These are phyloP conservation scores for Dermochelys coriacea DNA, from an alignment of 2,797 vertebrate species.

Conservation along the genomic window DNA sequence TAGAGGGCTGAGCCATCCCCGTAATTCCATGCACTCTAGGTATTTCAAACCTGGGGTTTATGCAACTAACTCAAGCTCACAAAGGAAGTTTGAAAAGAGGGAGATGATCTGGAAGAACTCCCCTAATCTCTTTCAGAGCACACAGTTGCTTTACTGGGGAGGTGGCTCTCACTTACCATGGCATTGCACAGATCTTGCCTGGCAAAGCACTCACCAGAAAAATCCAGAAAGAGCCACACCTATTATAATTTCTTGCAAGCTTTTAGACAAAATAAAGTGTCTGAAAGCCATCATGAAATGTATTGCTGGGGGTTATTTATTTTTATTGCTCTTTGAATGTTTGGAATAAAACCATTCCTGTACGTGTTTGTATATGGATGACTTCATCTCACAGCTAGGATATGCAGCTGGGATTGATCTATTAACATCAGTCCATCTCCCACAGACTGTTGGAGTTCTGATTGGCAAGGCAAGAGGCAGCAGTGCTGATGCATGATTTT, in stretches of 20 bases:
- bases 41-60: background rate
- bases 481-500: background rate
- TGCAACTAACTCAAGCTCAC: background rate
- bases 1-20: background rate
- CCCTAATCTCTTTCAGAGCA: background rate
- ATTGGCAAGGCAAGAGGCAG: background rate
- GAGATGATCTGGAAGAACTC: background rate
- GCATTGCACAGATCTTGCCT: background rate
- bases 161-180: background rate
- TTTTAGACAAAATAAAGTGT: background rate
- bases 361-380: background rate
- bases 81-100: background rate
- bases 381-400: background rate
- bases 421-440: background rate
- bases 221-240: too few species aligned
- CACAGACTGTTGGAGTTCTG: slow-evolving; percentile 1
- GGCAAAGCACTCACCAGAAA: background rate
- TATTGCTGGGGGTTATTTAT: background rate
- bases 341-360: background rate
- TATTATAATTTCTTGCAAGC: background rate
- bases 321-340: background rate
- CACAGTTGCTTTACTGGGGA: background rate
- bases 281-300: background rate
- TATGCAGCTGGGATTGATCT: background rate
- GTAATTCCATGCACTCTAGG: background rate